Evolutionary conservation across 2,797 vertebrate genomes (phyloP).

Genomic region (Sphenodon punctatus): DNA sequence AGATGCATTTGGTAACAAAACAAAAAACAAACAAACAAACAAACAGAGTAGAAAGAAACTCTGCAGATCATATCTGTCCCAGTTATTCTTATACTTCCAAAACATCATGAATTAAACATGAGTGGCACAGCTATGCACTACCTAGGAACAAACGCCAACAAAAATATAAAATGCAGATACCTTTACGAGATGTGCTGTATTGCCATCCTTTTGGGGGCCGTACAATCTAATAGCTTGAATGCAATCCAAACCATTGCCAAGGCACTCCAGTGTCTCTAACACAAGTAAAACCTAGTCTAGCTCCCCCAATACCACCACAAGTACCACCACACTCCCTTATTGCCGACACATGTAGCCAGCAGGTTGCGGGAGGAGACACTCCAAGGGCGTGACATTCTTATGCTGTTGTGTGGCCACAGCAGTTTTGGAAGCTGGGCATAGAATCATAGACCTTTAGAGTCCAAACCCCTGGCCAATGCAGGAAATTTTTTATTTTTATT

Average conservation of each 20-base stretch:
- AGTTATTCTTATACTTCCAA: background rate
- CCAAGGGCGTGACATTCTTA: too few relatives aligned
- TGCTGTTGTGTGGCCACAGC: too few relatives aligned
- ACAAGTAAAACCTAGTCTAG: too few relatives aligned
- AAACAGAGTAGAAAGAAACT: background rate
- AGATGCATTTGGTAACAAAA: background rate
- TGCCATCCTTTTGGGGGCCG: background rate
- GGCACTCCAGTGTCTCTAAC: too few relatives aligned
- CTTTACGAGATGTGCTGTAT: background rate
- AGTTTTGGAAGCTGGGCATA: too few relatives aligned
- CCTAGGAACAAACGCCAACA: background rate
- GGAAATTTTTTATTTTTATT: too few relatives aligned
- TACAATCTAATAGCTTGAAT: background rate
- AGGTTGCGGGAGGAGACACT: too few relatives aligned
- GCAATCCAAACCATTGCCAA: background rate
- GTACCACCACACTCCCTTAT: too few relatives aligned
- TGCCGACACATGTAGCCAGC: too few relatives aligned
- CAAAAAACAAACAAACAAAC: background rate
- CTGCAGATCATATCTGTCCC: background rate
- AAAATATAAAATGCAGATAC: background rate
- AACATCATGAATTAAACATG: background rate
- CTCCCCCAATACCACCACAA: too few relatives aligned
- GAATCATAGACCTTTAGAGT: too few relatives aligned
- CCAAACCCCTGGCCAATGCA: too few relatives aligned
- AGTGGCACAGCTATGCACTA: fast-evolving